These are phyloP conservation scores for Sarcophaga rosellei DNA, from an alignment of 2,888 invertebrate genomes.

Conservation along the genomic window DNA sequence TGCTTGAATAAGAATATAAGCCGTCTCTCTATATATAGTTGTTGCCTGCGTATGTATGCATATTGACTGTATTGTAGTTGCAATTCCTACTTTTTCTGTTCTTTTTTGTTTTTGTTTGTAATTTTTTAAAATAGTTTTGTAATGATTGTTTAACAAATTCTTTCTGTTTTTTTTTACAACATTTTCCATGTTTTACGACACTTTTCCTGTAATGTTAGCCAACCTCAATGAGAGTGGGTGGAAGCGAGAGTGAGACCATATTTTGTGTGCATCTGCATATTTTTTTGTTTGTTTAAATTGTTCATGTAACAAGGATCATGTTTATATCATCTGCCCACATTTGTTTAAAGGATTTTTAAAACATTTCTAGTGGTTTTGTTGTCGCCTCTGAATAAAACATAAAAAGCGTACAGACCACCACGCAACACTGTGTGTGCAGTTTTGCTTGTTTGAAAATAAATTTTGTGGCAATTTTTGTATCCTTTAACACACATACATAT, in stretches of 20 bases:
- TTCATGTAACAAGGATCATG: neutral
- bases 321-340: neutral
- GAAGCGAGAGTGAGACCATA: too few relatives aligned
- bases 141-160: constrained; percentile 68
- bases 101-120: neutral
- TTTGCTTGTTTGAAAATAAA: constrained; percentile 32
- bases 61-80: too few relatives aligned
- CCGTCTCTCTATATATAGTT: too few relatives aligned
- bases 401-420: too few relatives aligned
- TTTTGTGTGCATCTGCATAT: too few relatives aligned
- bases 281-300: too few relatives aligned
- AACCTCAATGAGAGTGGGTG: too few relatives aligned
- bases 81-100: neutral
- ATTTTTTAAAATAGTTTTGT: constrained; percentile 56
- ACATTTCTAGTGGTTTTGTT: constrained; percentile 49
- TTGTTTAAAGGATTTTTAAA: neutral
- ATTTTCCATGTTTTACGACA: too few relatives aligned
- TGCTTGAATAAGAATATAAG: too few relatives aligned
- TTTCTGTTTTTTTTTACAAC: constrained; percentile 1
- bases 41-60: neutral
- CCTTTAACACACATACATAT: too few relatives aligned
- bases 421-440: too few relatives aligned
- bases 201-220: too few relatives aligned
- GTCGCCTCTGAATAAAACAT: neutral
- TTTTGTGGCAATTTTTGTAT: constrained; percentile 46